phyloP scores from a whole-genome alignment of 92 coral and sea anemone genomes.

The Palythoa grandis region DNA sequence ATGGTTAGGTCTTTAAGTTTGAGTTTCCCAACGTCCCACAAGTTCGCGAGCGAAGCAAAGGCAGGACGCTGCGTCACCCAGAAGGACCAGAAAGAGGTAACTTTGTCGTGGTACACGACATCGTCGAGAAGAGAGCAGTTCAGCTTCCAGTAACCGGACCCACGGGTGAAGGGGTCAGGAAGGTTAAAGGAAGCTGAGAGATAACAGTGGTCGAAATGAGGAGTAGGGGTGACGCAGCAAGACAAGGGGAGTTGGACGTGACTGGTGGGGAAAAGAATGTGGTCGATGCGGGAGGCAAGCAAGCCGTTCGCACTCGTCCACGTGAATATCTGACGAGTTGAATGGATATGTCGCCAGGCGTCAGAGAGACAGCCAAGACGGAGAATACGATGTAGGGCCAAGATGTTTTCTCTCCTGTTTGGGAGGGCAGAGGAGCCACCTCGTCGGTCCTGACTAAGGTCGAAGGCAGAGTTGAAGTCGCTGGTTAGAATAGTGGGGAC shows the following conservation, averaged over 20 bases:
- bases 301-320: too few species aligned
- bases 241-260: background rate
- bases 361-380: too few species aligned
- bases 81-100: constrained; percentile 19
- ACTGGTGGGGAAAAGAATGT: constrained; percentile 15
- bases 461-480: background rate
- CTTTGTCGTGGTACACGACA: background rate
- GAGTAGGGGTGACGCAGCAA: constrained; percentile 36
- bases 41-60: background rate
- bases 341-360: too few species aligned
- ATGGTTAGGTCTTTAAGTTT: constrained; percentile 17
- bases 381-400: too few species aligned
- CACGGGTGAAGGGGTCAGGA: constrained; percentile 30
- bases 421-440: too few species aligned
- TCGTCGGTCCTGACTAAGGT: too few species aligned
- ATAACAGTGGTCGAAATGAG: constrained; percentile 51
- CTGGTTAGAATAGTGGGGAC: constrained; percentile 10
- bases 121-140: constrained; percentile 13
- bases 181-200: constrained; percentile 11
- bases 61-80: background rate
- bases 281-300: too few species aligned
- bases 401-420: too few species aligned
- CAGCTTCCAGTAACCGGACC: too few species aligned
- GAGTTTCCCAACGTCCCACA: constrained; percentile 51
- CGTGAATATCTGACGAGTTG: too few species aligned